phyloP scores from a whole-genome alignment of 2,113 vertebrate genomes.

The Speoplatyrhinus poulsoni region DNA sequence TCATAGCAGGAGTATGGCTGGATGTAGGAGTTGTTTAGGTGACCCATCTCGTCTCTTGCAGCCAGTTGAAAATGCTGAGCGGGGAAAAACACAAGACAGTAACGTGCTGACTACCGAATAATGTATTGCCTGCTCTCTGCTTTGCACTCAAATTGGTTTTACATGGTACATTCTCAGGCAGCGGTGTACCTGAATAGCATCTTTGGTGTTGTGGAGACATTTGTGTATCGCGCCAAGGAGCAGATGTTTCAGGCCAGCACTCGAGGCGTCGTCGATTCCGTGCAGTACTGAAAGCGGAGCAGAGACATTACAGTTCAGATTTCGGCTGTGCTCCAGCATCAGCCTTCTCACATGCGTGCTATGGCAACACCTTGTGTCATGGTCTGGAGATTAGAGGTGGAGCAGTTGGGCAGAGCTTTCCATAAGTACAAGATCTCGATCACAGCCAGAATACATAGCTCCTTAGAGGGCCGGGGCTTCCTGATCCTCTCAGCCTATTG shows the following conservation, averaged over 20 bases:
- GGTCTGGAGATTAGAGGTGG: slow-evolving; percentile 82
- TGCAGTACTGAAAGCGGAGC: slow-evolving; percentile 79
- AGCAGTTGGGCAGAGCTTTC: slow-evolving; percentile 93
- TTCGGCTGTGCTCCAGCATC: not conserved
- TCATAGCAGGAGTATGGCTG: slow-evolving; percentile 95
- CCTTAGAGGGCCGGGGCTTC: slow-evolving; percentile 80
- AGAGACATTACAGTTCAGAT: not conserved
- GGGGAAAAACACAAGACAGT: not conserved
- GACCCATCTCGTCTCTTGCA: slow-evolving; percentile 84
- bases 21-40: slow-evolving; percentile 85
- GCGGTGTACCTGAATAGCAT: slow-evolving; percentile 84
- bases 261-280: slow-evolving; percentile 80
- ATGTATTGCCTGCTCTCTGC: not conserved
- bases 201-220: slow-evolving; percentile 87
- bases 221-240: slow-evolving; percentile 93
- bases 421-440: slow-evolving; percentile 93
- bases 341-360: not conserved
- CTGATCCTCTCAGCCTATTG: slow-evolving; percentile 85
- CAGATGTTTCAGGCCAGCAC: slow-evolving; percentile 85
- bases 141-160: not conserved
- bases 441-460: slow-evolving; percentile 86
- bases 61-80: slow-evolving; percentile 87
- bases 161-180: not conserved
- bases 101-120: too few species aligned
- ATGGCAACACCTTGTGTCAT: slow-evolving; percentile 85